Evolutionary conservation across 2,113 vertebrate species (phyloP).

Genomic region (Cyprinus carpio): DNA sequence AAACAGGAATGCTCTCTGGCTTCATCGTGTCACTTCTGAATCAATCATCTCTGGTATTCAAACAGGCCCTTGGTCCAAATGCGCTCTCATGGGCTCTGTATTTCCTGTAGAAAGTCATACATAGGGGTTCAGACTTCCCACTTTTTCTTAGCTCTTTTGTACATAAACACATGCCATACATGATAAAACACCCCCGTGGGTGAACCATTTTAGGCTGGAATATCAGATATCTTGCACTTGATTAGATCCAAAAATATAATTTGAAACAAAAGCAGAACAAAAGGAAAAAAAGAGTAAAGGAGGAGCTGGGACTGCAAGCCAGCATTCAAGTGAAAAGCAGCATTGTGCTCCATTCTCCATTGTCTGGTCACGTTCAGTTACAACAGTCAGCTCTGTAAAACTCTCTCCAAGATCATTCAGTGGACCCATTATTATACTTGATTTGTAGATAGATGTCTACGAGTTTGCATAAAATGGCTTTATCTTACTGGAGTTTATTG

Average conservation of each 20-base stretch:
- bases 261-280: neutral
- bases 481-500: too few species aligned
- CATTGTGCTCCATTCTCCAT: neutral
- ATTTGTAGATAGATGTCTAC: too few species aligned
- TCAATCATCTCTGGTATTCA: slow-evolving; percentile 48
- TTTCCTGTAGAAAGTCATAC: neutral
- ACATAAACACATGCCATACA: neutral
- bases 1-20: slow-evolving; percentile 41
- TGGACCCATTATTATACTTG: too few species aligned
- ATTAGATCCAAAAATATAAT: slow-evolving; percentile 1
- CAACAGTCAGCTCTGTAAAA: too few species aligned
- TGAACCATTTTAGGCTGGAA: neutral
- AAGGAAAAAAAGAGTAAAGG: neutral
- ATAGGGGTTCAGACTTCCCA: neutral
- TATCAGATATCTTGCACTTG: neutral
- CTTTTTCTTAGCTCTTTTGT: neutral
- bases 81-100: neutral
- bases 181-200: slow-evolving; percentile 8
- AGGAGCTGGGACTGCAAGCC: neutral
- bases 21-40: slow-evolving; percentile 17
- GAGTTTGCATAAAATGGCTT: too few species aligned
- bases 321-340: neutral
- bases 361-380: too few species aligned
- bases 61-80: slow-evolving; percentile 27
- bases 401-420: too few species aligned